Conservation (phyloP, 2,113 vertebrate genomes). For the Toxotes chatareus region DNA sequence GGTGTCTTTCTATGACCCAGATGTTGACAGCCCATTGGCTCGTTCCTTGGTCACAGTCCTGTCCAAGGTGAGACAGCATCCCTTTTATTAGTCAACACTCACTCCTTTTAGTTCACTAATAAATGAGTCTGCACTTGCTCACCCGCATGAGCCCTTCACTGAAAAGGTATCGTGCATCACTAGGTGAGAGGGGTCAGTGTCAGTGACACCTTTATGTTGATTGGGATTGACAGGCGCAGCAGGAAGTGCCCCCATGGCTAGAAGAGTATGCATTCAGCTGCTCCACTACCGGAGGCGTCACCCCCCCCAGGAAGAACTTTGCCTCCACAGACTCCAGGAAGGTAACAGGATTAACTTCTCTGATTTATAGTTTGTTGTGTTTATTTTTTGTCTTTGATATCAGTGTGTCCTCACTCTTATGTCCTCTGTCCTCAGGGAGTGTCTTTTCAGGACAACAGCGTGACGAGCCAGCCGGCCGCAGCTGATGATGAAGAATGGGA, state of each 20-base stretch:
- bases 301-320: slow-evolving; percentile 71
- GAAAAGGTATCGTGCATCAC: too few relatives aligned
- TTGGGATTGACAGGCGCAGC: slow-evolving; percentile 87
- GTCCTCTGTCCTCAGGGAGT: slow-evolving; percentile 13
- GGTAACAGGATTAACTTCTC: slow-evolving; percentile 70
- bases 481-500: slow-evolving; percentile 79
- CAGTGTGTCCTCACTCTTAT: background rate
- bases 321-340: slow-evolving; percentile 84
- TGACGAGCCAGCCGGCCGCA: background rate
- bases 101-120: too few relatives aligned
- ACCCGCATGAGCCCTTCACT: too few relatives aligned
- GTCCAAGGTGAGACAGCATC: slow-evolving; percentile 83
- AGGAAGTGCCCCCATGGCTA: slow-evolving; percentile 93
- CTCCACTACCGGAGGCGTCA: slow-evolving; percentile 60
- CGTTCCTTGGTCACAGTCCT: slow-evolving; percentile 88
- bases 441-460: slow-evolving; percentile 29
- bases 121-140: too few relatives aligned
- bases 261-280: slow-evolving; percentile 87
- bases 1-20: slow-evolving; percentile 89
- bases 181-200: too few relatives aligned
- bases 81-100: background rate
- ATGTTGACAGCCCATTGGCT: slow-evolving; percentile 84
- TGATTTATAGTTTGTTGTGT: too few relatives aligned
- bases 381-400: background rate
- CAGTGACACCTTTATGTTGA: too few relatives aligned